Percentiles rank a stretch among this genome's conserved stretches.
Evolutionary conservation across 2,113 vertebrate genomes (phyloP).

Genomic region (Lophotis ruficrista): DNA sequence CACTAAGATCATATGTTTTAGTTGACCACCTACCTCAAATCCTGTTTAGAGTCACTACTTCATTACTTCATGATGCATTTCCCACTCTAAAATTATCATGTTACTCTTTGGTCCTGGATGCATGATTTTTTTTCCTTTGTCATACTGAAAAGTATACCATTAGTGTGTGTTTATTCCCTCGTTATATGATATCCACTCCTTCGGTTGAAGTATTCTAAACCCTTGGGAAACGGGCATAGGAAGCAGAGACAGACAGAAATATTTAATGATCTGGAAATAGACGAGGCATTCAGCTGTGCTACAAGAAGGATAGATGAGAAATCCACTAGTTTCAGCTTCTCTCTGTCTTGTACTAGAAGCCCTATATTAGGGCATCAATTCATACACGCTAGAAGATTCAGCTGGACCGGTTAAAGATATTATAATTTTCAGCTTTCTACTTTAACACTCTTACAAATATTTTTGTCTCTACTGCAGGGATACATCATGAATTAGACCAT

Average conservation of each 20-base stretch:
- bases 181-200: not conserved
- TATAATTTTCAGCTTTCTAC: not conserved
- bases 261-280: not conserved
- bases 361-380: not conserved
- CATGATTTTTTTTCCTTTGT: not conserved
- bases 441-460: not conserved
- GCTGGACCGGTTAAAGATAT: not conserved
- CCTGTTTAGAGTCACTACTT: not conserved
- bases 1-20: not conserved
- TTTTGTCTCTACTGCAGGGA: not conserved
- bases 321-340: not conserved
- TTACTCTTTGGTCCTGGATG: not conserved
- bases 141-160: not conserved
- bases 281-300: not conserved
- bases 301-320: not conserved
- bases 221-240: not conserved
- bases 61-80: not conserved
- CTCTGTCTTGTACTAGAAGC: fast-evolving
- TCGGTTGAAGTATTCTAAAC: not conserved
- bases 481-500: not conserved
- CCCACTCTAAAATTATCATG: not conserved
- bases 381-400: fast-evolving
- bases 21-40: not conserved
- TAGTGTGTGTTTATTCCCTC: not conserved
- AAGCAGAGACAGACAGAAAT: not conserved